Evolutionary conservation across 2,113 vertebrate genomes (phyloP), one percentile per base, ranked within the genome.

Genomic region (Sardina pilchardus): DNA sequence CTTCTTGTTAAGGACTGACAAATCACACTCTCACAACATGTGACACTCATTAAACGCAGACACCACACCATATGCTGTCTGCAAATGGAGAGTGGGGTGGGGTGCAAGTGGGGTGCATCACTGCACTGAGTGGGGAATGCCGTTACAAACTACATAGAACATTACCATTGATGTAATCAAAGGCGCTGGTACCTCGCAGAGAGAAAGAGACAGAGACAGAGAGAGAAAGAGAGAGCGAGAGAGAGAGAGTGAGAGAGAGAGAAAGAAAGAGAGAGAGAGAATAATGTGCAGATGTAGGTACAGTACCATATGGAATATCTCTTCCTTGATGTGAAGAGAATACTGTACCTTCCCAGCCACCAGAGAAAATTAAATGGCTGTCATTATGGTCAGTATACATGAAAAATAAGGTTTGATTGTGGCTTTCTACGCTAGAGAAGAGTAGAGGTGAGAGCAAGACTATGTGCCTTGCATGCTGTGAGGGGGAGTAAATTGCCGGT

Each of bases 231-330:
- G 39, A 42, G 39, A 56, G 26, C 43, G 75, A 45, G 83, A 48
- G 43, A 48, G 59, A 45, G 83, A 48, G 21, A 78, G 83, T 78
- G 78, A 85, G 48, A 53, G 30, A 85, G 71, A 81, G 26, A 53
- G 47, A 75, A 14, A 44, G 42, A 84, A 39, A 56, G 39, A 59
- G 14, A 43, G 17, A 42, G 17, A 43, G 34, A 44, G 53, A 67
- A n/a, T 12, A 42, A 2, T 42, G 39, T 42, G 39, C 4, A 42
- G 39, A 42, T 42, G 39, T 42, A 21, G 30, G 14, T 7, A 6
- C 24, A 43, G 56, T 17, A 39, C 7, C n/a, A 48, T 39, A 36
- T 47, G 45, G 9, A 14, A 9, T 47, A 53, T 21, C 1, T 53
- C 50, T 53, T 53, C 50, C 50, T 53, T 53, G 50, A 47, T 9